These are phyloP conservation scores for Mus minutoides DNA, from an alignment of 2,797 vertebrate genomes.

Conservation along the genomic window DNA sequence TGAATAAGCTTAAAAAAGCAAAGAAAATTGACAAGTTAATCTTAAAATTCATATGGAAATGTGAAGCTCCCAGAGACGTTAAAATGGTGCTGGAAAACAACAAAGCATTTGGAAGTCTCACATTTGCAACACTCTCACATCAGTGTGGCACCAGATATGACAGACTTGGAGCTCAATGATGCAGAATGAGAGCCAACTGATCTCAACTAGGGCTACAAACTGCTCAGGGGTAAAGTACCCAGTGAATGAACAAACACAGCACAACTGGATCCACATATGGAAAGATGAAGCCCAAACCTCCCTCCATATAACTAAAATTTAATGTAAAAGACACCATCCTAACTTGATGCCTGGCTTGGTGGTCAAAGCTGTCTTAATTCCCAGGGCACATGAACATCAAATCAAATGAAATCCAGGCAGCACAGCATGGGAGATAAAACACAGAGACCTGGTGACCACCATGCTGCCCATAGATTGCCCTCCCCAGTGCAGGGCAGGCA, in stretches of 20 bases:
- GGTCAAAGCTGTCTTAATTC: neutral
- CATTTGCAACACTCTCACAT: neutral
- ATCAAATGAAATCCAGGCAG: neutral
- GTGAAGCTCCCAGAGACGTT: neutral
- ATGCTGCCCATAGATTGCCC: neutral
- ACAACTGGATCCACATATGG: neutral
- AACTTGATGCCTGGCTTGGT: neutral
- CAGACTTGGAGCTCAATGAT: accelerated
- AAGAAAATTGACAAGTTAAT: constrained; percentile 27
- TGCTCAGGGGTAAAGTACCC: neutral
- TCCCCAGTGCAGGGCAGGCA: neutral
- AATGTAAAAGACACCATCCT: neutral
- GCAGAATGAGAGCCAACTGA: neutral
- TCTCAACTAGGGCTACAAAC: neutral
- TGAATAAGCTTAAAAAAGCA: neutral
- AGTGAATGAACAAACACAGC: neutral
- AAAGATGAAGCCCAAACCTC: neutral
- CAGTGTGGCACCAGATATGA: neutral
- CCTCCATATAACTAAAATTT: constrained; percentile 6
- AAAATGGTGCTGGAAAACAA: neutral
- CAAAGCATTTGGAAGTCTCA: neutral
- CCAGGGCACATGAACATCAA: neutral
- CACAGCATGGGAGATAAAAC: neutral
- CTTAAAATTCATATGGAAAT: constrained; percentile 24
- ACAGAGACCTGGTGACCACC: neutral